These are phyloP conservation scores for Luscinia megarhynchos DNA, from an alignment of 2,797 vertebrate species.

Conservation along the genomic window DNA sequence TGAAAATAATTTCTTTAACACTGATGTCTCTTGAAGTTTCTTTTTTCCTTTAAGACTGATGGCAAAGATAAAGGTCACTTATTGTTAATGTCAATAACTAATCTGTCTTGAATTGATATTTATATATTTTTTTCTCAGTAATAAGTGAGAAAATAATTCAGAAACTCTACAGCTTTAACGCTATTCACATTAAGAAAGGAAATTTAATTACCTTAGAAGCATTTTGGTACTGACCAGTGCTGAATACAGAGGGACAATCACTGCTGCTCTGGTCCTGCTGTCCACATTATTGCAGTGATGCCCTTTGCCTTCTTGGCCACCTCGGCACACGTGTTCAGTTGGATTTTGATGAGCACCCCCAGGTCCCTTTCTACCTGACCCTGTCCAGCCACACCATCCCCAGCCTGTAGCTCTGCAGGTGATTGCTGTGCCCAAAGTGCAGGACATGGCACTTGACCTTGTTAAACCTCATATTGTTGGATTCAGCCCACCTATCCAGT, in stretches of 20 bases:
- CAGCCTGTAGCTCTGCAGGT: rapidly evolving
- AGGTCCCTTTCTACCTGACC: neutral
- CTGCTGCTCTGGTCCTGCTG: neutral
- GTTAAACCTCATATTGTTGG: neutral
- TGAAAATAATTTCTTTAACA: neutral
- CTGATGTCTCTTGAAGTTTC: neutral
- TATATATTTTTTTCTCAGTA: neutral
- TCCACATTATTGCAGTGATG: neutral
- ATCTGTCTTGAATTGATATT: neutral
- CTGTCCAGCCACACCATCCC: neutral
- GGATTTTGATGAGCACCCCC: rapidly evolving
- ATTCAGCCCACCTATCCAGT: neutral
- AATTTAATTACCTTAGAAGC: neutral
- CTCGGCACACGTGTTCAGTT: neutral
- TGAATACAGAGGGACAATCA: neutral
- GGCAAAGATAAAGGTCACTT: neutral
- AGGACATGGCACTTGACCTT: too few relatives aligned
- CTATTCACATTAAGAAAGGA: neutral
- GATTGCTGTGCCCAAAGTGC: neutral
- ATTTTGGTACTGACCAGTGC: neutral
- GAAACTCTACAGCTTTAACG: neutral
- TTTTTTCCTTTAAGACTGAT: neutral
- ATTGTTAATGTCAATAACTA: neutral
- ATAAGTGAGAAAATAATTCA: neutral
- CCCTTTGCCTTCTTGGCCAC: neutral